Percentiles rank a stretch among this genome's conserved stretches.
Conservation (phyloP, 2,797 vertebrate genomes). For the Gila robusta region DNA sequence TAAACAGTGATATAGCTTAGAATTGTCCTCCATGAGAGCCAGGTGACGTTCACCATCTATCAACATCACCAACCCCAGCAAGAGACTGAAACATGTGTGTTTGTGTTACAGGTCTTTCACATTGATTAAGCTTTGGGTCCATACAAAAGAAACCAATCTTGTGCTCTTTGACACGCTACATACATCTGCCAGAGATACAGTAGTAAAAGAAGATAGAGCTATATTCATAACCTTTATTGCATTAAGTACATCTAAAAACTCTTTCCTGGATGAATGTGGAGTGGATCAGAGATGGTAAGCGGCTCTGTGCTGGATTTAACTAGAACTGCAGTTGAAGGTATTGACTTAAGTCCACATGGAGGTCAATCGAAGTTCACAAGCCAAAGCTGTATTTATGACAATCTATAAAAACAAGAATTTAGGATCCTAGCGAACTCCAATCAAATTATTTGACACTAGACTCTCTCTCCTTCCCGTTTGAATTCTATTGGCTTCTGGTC, state of each 20-base stretch:
- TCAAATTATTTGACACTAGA: conserved; percentile 60
- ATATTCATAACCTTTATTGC: conserved; percentile 54
- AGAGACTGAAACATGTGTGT: conserved; percentile 10
- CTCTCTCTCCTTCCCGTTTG: conserved; percentile 12
- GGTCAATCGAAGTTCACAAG: conserved; percentile 72
- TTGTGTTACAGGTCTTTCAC: conserved; percentile 30
- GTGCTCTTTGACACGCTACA: not conserved
- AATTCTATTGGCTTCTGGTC: conserved; percentile 39
- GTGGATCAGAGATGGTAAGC: conserved; percentile 66
- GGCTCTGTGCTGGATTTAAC: conserved; percentile 71
- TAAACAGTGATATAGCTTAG: not conserved
- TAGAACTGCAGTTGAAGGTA: conserved; percentile 69
- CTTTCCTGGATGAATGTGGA: conserved; percentile 63
- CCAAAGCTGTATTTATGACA: conserved; percentile 74
- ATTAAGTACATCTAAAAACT: conserved; percentile 66
- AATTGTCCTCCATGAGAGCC: conserved; percentile 30
- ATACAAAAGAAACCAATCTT: not conserved
- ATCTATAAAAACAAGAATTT: conserved; percentile 64
- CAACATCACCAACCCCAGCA: conserved; percentile 11
- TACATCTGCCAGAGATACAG: conserved; percentile 38
- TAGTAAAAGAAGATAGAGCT: conserved; percentile 47
- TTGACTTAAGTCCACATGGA: conserved; percentile 67
- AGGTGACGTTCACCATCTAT: conserved; percentile 45
- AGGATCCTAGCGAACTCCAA: conserved; percentile 48
- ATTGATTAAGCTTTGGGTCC: conserved; percentile 50